Conservation (phyloP, 2,888 invertebrate species). For the Malacosoma neustria region DNA sequence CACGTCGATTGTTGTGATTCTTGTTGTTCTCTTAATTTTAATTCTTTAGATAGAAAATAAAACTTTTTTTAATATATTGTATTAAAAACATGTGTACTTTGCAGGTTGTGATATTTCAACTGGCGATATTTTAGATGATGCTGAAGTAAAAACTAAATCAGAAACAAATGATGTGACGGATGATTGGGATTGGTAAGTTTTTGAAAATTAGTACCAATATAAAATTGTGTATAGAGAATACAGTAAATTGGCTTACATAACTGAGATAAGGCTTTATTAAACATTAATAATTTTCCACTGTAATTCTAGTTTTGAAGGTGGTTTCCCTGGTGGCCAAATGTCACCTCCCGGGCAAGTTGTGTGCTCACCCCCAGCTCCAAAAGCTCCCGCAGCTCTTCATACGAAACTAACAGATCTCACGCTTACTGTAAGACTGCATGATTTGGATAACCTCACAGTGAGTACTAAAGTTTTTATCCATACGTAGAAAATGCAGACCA, state of each 20-base stretch:
- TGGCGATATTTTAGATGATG: conserved; percentile 48
- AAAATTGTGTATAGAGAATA: too few relatives aligned
- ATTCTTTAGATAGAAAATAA: too few relatives aligned
- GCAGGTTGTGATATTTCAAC: conserved; percentile 52
- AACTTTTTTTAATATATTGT: too few relatives aligned
- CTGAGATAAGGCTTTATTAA: too few relatives aligned
- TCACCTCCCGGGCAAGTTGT: conserved; percentile 28
- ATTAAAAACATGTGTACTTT: too few relatives aligned
- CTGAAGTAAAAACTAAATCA: conserved; percentile 27
- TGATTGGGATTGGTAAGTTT: conserved; percentile 59
- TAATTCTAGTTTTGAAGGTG: conserved; percentile 53
- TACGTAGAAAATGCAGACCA: too few relatives aligned
- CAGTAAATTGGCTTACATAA: too few relatives aligned
- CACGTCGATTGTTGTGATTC: too few relatives aligned
- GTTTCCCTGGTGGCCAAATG: conserved; percentile 54
- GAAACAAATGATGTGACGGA: conserved; percentile 47
- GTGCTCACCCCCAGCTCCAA: conserved; percentile 28
- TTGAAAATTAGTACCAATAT: too few relatives aligned
- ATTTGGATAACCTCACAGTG: conserved; percentile 76
- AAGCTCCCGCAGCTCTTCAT: conserved; percentile 72
- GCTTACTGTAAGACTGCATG: conserved; percentile 77
- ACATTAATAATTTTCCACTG: too few relatives aligned
- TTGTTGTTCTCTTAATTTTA: too few relatives aligned
- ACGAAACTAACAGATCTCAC: conserved; percentile 79
- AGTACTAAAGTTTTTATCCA: conserved; percentile 13